Evolutionary conservation across 2,888 invertebrate species (phyloP), one percentile per base, ranked within the genome.

Genomic region (Chloroclystis v-ata): DNA sequence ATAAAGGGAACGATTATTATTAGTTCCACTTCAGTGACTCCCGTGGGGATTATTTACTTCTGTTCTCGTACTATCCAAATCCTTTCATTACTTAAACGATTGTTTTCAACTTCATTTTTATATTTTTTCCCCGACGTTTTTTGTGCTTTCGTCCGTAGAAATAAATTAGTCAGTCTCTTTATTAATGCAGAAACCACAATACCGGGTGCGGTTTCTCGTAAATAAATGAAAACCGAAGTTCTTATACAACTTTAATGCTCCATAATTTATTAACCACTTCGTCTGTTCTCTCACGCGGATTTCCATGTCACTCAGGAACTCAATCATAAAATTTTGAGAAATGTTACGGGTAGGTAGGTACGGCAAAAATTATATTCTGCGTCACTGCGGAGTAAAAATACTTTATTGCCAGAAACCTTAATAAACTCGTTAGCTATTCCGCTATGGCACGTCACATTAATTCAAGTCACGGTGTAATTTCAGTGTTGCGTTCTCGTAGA

Each of bases 1-100:
- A 65, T 65, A 58, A 64, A 63, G 49, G 52, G 51, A 69, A 63
- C 48, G 56, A 58, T 69, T 67, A 57, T 67, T 66, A 69, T 68
- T 68, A 64, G 61, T 65, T 67, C 56, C 50, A 52, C 52, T 48
- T 57, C 49, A 43, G 47, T 43, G 38, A 47, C 38, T 42, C 37
- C 24, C 45, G 20, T 37, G 35, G 45, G 28, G 46, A 54, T 49
- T 56, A 54, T 56, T 57, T 50, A 33, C 42, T 45, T 52, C 48
- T 52, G 48, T 39, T 47, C 52, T 52, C 51, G 49, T 52, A 49
- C 48, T 49, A 49, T 28, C 43, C 25, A 48, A 57, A 52, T 52
- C 53, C 48, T 41, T 41, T 35, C 44, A 43, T 56, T 56, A 52
- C 37, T 47, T 52, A 47, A 52, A 45, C 45, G 39, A 54, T 52